Evolutionary conservation across 2,888 invertebrate genomes (phyloP).

Genomic region (Myopa testacea): DNA sequence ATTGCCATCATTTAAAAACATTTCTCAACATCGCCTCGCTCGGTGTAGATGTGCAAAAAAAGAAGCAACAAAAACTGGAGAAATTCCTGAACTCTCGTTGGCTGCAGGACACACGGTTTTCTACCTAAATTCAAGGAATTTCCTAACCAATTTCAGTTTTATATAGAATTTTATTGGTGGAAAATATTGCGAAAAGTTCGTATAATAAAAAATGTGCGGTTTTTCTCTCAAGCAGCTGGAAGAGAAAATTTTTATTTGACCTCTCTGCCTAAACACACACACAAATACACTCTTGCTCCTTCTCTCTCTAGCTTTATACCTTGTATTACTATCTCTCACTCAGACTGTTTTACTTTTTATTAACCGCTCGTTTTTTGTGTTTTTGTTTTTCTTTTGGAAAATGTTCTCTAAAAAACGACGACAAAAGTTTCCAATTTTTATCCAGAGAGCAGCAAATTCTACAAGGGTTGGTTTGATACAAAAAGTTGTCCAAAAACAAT

Average conservation of each 20-base stretch:
- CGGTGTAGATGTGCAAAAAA: background rate
- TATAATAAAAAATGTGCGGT: slow-evolving; percentile 29
- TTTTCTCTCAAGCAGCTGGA: slow-evolving; percentile 15
- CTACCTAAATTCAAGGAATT: slow-evolving; percentile 60
- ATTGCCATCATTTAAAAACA: slow-evolving; percentile 12
- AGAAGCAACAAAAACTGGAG: slow-evolving; percentile 43
- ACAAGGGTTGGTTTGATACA: background rate
- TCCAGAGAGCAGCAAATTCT: background rate
- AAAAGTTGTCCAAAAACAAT: background rate
- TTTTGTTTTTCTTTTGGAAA: background rate
- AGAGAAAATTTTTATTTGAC: background rate
- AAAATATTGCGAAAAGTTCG: slow-evolving; percentile 47
- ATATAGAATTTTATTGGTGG: slow-evolving; percentile 60
- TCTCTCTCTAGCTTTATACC: too few relatives aligned
- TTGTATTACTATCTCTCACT: slow-evolving; percentile 4
- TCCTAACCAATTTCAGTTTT: slow-evolving; percentile 59
- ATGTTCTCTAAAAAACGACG: slow-evolving; percentile 3
- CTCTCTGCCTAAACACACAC: too few relatives aligned
- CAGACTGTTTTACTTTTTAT: background rate
- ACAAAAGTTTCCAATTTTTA: background rate
- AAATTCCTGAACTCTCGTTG: slow-evolving; percentile 59
- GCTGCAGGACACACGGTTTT: slow-evolving; percentile 52
- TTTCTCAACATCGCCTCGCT: slow-evolving; percentile 17
- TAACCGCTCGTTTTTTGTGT: background rate
- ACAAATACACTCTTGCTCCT: background rate